A percentile compares a stretch with the other conserved stretches of the same genome.
phyloP scores from a whole-genome alignment of 2,888 invertebrate genomes.

The Rhyacophila evoluta region DNA sequence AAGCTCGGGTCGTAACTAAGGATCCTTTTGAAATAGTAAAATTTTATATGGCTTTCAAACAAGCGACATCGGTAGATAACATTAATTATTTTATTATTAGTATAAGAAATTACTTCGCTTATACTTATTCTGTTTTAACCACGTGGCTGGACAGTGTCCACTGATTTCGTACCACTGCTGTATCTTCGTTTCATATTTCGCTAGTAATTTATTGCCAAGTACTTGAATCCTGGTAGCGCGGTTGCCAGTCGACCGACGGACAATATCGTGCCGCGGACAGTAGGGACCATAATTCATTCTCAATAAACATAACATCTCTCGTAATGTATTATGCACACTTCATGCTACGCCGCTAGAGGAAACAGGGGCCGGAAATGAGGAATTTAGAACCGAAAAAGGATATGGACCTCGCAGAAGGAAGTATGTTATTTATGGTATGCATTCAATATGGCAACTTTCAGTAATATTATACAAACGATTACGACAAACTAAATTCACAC shows the following conservation, averaged over 20 bases:
- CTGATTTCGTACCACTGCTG: background rate
- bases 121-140: no score
- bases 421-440: background rate
- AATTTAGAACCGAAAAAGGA: background rate
- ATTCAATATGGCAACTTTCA: no score
- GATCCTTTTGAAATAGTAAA: no score
- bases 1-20: no score
- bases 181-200: background rate
- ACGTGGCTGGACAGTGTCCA: background rate
- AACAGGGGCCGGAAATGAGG: background rate
- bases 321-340: background rate
- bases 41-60: no score
- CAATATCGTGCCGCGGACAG: background rate
- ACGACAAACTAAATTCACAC: no score
- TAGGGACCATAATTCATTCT: background rate
- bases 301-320: background rate
- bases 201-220: background rate
- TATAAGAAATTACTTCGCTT: no score
- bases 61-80: no score
- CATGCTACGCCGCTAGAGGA: background rate
- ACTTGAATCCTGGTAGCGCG: background rate
- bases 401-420: background rate
- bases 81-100: no score
- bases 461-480: no score
- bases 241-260: background rate